Percentiles rank a stretch among this genome's conserved stretches.
Conservation (phyloP, 2,113 vertebrate species). For the Hypomesus transpacificus region DNA sequence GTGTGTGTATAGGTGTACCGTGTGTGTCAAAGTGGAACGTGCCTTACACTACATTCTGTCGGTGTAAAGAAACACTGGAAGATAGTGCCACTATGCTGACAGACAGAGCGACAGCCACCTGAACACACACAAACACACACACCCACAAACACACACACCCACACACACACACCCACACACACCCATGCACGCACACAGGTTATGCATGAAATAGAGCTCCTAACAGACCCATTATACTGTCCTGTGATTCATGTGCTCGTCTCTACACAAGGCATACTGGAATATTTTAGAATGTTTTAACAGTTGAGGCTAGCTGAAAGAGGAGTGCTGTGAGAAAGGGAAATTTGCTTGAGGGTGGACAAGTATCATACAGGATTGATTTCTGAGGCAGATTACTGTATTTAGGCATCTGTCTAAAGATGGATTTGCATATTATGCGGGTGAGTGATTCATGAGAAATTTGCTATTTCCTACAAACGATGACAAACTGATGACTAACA, state of each 20-base stretch:
- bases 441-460: not conserved
- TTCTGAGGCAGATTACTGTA: conserved; percentile 12
- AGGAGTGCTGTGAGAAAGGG: conserved; percentile 43
- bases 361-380: conserved; percentile 51
- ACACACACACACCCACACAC: not conserved
- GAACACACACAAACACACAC: conserved; percentile 14
- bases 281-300: conserved; percentile 8
- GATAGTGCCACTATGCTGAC: conserved; percentile 29
- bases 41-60: conserved; percentile 21
- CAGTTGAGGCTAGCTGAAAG: conserved; percentile 30
- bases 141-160: not conserved
- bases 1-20: not conserved
- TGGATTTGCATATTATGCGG: not conserved
- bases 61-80: conserved; percentile 20
- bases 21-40: conserved; percentile 35
- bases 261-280: conserved; percentile 23
- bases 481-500: too few relatives aligned
- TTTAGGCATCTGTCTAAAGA: not conserved
- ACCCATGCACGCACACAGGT: not conserved
- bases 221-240: conserved; percentile 38
- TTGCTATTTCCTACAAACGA: too few relatives aligned
- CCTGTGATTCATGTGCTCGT: conserved; percentile 46
- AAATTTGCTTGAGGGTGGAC: conserved; percentile 45
- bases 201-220: conserved; percentile 42
- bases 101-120: conserved; percentile 16